Percentiles rank a stretch among this genome's conserved stretches.
phyloP scores from a whole-genome alignment of 1,140 invertebrate genomes.

The Monomorium pharaonis region DNA sequence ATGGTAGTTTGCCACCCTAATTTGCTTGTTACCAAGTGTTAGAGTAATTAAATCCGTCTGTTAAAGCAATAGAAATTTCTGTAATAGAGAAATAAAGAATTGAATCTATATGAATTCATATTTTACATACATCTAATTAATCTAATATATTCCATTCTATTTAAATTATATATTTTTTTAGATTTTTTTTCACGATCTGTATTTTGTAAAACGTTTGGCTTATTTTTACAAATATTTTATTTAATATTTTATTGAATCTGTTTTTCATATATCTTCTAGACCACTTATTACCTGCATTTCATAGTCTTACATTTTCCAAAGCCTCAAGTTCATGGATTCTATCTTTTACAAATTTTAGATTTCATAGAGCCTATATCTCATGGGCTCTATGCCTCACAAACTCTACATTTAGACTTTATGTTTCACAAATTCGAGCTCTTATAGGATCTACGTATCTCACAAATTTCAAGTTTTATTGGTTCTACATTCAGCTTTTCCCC shows the following conservation, averaged over 20 bases:
- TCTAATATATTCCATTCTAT: not conserved
- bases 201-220: not conserved
- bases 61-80: not conserved
- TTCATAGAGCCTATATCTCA: constrained; percentile 22
- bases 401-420: constrained; percentile 45
- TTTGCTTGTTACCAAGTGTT: not conserved
- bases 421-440: constrained; percentile 43
- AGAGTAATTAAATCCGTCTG: not conserved
- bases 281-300: not conserved
- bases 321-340: constrained; percentile 11
- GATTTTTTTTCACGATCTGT: not conserved
- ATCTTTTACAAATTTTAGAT: constrained; percentile 42
- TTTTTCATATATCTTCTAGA: not conserved
- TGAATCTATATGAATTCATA: not conserved
- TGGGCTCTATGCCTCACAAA: constrained; percentile 15
- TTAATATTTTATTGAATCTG: not conserved
- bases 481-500: not conserved
- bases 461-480: constrained; percentile 46
- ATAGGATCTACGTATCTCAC: constrained; percentile 17
- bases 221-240: not conserved
- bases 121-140: too few species aligned
- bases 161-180: not conserved
- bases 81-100: not conserved
- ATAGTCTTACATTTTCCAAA: not conserved
- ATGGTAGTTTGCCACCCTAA: not conserved